These are phyloP conservation scores for Perccottus glenii DNA, from an alignment of 2,113 vertebrate genomes.

Conservation along the genomic window DNA sequence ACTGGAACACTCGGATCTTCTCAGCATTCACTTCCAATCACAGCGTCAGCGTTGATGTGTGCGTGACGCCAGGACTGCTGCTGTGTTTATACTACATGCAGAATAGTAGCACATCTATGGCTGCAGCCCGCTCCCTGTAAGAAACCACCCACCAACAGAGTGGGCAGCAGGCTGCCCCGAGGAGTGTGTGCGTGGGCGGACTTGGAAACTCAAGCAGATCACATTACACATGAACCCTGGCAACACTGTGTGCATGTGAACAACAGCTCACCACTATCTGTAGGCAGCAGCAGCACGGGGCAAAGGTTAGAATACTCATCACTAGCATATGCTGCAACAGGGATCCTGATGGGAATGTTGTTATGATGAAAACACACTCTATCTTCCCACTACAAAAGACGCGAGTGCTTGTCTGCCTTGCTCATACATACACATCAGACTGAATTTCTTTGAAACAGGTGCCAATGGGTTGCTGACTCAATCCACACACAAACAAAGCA, in stretches of 20 bases:
- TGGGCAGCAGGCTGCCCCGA: slow-evolving; percentile 79
- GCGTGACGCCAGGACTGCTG: slow-evolving; percentile 44
- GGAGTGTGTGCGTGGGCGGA: slow-evolving; percentile 76
- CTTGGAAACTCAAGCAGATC: slow-evolving; percentile 78
- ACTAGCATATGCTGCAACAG: slow-evolving; percentile 75
- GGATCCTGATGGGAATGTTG: slow-evolving; percentile 68
- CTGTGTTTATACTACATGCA: slow-evolving; percentile 65
- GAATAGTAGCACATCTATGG: slow-evolving; percentile 70
- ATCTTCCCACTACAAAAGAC: slow-evolving; percentile 54
- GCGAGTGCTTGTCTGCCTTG: slow-evolving; percentile 37
- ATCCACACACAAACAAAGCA: slow-evolving; percentile 25
- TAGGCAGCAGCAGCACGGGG: slow-evolving; percentile 72
- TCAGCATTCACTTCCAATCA: slow-evolving; percentile 51
- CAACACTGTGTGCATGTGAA: slow-evolving; percentile 70
- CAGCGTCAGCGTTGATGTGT: slow-evolving; percentile 54
- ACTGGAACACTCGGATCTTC: slow-evolving; percentile 59
- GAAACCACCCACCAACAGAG: slow-evolving; percentile 79
- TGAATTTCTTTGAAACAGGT: slow-evolving; percentile 38
- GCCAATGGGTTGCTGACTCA: slow-evolving; percentile 26
- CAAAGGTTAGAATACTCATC: slow-evolving; percentile 76
- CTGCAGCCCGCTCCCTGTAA: slow-evolving; percentile 72
- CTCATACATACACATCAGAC: slow-evolving; percentile 32
- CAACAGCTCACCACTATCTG: slow-evolving; percentile 75
- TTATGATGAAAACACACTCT: slow-evolving; percentile 65
- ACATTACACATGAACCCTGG: slow-evolving; percentile 80